Evolutionary conservation across 2,797 vertebrate species (phyloP), one percentile per base, ranked within the genome.

Genomic region (Falco cherrug): DNA sequence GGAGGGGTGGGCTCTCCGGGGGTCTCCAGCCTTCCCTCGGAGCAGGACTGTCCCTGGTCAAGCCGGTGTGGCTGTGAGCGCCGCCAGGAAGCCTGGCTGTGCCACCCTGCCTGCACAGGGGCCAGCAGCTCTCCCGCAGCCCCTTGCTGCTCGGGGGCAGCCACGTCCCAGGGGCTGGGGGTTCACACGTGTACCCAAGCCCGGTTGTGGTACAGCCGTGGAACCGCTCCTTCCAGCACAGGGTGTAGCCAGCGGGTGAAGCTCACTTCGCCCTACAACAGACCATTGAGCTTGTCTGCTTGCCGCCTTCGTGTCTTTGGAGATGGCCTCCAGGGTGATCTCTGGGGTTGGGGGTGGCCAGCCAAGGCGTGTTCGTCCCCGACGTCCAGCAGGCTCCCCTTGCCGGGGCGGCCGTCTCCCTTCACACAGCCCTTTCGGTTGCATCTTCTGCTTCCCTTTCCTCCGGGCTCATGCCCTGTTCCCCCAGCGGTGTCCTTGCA

Each of bases 181-280:
- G 20, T 56, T 15, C 26, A 24, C 24, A 53, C 25, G 6, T 21
- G 19, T 3, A 0, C 5, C 10, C 7, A 15, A 29, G 45, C 51
- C 35, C 41, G 5, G 20, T 9, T 8, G 43, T 17, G 59, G 29
- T 9, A 13, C 9, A 5, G 61, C 39, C 22, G 1, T 2, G 12
- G 51, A 15, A 25, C 39, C 0, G 2, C 45, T 84, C 24, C 68
- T 16, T 10, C 50, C 11, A 2, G 6, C 6, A 0, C 5, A 41
- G 22, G 33, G 5, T 43, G 41, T 3, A 6, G 2, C 13, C 14
- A 2, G 9, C 26, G 13, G 11, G 5, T 16, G 69, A 26, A 31
- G 13, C n/a, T 14, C 11, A 1, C 37, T 37, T 35, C 11, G 50
- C 33, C 25, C 18, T 6, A 3, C 33, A 43, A 1, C 18, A 43